Conservation (phyloP, 2,113 vertebrate species). For the Istiophorus platypterus region DNA sequence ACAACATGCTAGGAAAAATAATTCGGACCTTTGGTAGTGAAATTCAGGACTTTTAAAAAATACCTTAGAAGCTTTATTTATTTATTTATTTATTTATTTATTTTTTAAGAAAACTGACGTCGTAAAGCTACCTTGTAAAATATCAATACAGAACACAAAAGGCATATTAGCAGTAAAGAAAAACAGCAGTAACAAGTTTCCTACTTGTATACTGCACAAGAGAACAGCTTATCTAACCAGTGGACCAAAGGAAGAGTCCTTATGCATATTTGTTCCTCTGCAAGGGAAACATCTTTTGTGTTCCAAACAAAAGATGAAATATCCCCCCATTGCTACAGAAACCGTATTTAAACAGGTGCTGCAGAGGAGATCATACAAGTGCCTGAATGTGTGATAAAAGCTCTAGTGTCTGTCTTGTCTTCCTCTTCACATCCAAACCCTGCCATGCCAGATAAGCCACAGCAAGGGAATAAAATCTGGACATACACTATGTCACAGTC, state of each 20-base stretch:
- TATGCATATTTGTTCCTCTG: not conserved
- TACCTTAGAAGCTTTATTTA: too few species aligned
- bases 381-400: not conserved
- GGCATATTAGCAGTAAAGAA: too few species aligned
- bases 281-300: not conserved
- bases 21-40: too few species aligned
- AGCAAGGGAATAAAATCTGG: not conserved
- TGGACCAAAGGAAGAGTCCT: not conserved
- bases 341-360: conserved; percentile 11
- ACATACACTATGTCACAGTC: conserved; percentile 3
- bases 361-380: not conserved
- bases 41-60: too few species aligned
- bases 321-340: not conserved
- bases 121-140: too few species aligned
- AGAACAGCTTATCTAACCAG: not conserved
- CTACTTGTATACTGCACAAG: not conserved
- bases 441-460: conserved; percentile 6
- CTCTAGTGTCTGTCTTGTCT: not conserved
- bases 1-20: too few species aligned
- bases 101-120: too few species aligned
- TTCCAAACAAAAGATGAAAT: not conserved
- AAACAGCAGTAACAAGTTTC: not conserved
- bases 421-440: conserved; percentile 12
- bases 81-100: too few species aligned
- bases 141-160: too few species aligned